A percentile compares a stretch with the other conserved stretches of the same genome.
Evolutionary conservation across 2,113 vertebrate genomes (phyloP).

Genomic region (Isichthys henryi): DNA sequence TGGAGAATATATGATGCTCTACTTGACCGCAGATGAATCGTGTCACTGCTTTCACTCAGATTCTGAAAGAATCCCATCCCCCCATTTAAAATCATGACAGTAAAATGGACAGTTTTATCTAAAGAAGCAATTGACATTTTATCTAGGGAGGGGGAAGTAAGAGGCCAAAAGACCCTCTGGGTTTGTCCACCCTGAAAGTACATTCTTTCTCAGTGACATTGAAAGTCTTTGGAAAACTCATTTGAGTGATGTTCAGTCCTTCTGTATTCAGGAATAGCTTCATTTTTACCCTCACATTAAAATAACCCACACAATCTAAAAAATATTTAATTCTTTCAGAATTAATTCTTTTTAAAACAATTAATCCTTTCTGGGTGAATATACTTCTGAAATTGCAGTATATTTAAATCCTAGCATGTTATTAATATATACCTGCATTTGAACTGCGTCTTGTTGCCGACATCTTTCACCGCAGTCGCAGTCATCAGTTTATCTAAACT

Average conservation of each 20-base stretch:
- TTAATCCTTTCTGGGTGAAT: not conserved
- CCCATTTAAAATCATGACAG: not conserved
- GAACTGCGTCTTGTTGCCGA: no score
- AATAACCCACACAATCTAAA: not conserved
- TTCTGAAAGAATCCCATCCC: not conserved
- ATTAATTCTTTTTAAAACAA: not conserved
- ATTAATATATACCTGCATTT: not conserved
- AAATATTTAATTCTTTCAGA: not conserved
- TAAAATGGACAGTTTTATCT: constrained; percentile 16
- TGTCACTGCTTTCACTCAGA: constrained; percentile 16
- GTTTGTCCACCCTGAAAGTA: not conserved
- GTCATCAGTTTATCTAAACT: not conserved
- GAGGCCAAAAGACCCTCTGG: not conserved
- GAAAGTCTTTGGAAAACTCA: not conserved
- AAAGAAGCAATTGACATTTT: constrained; percentile 7
- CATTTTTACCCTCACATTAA: not conserved
- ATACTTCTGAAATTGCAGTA: not conserved
- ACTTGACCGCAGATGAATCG: constrained; percentile 24
- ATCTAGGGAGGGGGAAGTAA: not conserved
- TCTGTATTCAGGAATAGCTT: not conserved
- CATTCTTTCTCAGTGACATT: not conserved
- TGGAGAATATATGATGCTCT: constrained; percentile 24
- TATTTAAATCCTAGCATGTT: not conserved
- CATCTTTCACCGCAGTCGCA: not conserved
- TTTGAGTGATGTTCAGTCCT: not conserved